phyloP scores from a whole-genome alignment of 2,888 invertebrate genomes.

The Caenorhabditis sp. region DNA sequence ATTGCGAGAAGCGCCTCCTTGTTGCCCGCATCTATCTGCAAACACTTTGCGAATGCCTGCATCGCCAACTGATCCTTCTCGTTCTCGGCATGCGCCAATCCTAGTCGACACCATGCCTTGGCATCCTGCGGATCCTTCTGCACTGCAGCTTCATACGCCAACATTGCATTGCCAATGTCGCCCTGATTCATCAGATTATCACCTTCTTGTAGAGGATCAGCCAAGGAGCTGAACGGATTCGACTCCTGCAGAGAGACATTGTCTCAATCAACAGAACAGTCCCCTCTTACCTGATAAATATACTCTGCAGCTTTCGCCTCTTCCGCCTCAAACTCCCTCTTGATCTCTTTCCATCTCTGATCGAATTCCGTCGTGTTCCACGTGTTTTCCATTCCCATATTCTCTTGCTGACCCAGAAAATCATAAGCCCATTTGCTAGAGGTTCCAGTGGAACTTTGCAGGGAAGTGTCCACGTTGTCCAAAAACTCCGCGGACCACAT shows the following conservation, averaged over 20 bases:
- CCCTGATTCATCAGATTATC: conserved; percentile 87
- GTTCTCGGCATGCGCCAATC: conserved; percentile 95
- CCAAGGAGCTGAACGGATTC: conserved; percentile 65
- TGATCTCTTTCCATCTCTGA: conserved; percentile 58
- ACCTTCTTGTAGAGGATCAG: conserved; percentile 68
- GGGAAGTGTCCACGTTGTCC: conserved; percentile 70
- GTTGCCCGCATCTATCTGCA: conserved; percentile 77
- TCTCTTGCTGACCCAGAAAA: conserved; percentile 32
- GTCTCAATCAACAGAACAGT: too few relatives aligned
- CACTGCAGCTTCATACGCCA: conserved; percentile 96
- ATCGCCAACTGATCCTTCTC: conserved; percentile 96
- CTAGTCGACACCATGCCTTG: conserved; percentile 89
- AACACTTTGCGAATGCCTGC: conserved; percentile 89
- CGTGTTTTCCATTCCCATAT: conserved; percentile 36
- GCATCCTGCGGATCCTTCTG: conserved; percentile 79
- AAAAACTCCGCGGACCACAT: conserved; percentile 80
- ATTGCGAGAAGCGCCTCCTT: conserved; percentile 90
- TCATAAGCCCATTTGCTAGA: conserved; percentile 50
- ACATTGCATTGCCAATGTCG: conserved; percentile 95
- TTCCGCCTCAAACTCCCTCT: conserved; percentile 44
- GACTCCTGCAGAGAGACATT: conserved; percentile 45
- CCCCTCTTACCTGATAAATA: conserved; percentile 45
- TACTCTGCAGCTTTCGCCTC: conserved; percentile 12
- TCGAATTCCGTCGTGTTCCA: conserved; percentile 43
- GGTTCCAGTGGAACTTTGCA: conserved; percentile 5